These are phyloP conservation scores for Harpagifer antarcticus DNA, from an alignment of 2,797 vertebrate species.

Conservation along the genomic window DNA sequence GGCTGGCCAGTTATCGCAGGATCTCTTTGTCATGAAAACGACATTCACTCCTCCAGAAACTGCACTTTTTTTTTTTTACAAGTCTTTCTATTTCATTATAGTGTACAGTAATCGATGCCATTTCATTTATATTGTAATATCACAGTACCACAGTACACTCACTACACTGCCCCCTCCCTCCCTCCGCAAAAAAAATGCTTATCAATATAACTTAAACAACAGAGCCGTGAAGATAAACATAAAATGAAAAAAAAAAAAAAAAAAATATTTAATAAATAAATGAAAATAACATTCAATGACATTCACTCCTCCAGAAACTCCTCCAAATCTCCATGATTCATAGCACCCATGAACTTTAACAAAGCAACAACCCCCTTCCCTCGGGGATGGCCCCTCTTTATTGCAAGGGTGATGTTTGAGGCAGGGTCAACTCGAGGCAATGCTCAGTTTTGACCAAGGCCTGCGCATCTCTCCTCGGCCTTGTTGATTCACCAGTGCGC, in stretches of 20 bases:
- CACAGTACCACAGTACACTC: too few relatives aligned
- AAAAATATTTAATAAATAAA: too few relatives aligned
- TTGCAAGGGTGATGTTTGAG: conserved; percentile 30
- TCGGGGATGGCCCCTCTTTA: conserved; percentile 15
- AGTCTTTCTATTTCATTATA: too few relatives aligned
- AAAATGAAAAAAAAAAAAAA: too few relatives aligned
- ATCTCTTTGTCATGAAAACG: conserved; percentile 43
- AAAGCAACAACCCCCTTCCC: conserved; percentile 14
- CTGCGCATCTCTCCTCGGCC: conserved; percentile 51
- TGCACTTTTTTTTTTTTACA: too few relatives aligned
- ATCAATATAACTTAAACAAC: too few relatives aligned
- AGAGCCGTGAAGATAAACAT: too few relatives aligned
- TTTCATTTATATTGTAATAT: too few relatives aligned
- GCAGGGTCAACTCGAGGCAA: conserved; percentile 49
- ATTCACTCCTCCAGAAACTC: conserved; percentile 37
- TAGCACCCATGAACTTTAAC: conserved; percentile 50
- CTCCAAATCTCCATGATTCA: conserved; percentile 47
- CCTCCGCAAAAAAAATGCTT: too few relatives aligned
- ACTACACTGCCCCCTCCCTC: too few relatives aligned
- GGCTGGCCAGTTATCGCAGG: conserved; percentile 26
- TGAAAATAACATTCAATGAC: conserved; percentile 41
- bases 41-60: conserved; percentile 36
- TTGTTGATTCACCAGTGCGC: conserved; percentile 66
- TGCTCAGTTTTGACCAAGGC: conserved; percentile 54
- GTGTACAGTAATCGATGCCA: too few relatives aligned